phyloP scores from a whole-genome alignment of 2,888 invertebrate genomes.

The Gastracanthus pulcherrimus region DNA sequence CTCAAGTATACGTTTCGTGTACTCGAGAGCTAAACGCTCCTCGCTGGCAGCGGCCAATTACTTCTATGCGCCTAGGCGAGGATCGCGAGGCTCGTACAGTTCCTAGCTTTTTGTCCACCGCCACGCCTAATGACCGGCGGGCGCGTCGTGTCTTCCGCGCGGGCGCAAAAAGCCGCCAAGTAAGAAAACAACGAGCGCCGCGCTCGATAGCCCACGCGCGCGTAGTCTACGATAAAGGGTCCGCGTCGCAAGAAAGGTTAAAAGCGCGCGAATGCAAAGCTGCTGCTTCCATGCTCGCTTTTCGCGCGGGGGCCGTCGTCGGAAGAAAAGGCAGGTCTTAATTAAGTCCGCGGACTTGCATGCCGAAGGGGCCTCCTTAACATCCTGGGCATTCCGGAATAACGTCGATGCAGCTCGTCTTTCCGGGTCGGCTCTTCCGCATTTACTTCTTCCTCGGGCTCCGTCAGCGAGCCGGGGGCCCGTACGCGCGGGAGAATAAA shows the following conservation, averaged over 20 bases:
- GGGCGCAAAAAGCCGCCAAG: conserved; percentile 1
- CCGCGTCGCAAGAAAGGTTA: too few species aligned
- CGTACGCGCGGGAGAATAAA: neutral
- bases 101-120: neutral
- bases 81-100: neutral
- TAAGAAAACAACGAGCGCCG: too few species aligned
- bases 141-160: neutral
- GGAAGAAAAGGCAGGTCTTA: conserved; percentile 35
- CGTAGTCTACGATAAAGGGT: neutral
- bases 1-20: too few species aligned
- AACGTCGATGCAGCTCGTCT: neutral
- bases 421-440: conserved; percentile 30
- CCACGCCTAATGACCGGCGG: conserved; percentile 8
- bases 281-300: neutral
- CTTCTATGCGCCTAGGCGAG: neutral
- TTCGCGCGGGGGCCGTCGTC: neutral
- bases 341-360: conserved; percentile 34
- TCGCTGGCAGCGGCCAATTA: neutral
- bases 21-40: neutral
- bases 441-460: conserved; percentile 20
- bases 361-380: neutral
- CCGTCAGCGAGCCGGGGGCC: neutral
- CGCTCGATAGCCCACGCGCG: neutral
- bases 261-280: conserved; percentile 41
- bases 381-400: conserved; percentile 37